Percentiles rank a stretch among this genome's conserved stretches.
Evolutionary conservation across 2,797 vertebrate species (phyloP).

Genomic region (Pygocentrus nattereri): DNA sequence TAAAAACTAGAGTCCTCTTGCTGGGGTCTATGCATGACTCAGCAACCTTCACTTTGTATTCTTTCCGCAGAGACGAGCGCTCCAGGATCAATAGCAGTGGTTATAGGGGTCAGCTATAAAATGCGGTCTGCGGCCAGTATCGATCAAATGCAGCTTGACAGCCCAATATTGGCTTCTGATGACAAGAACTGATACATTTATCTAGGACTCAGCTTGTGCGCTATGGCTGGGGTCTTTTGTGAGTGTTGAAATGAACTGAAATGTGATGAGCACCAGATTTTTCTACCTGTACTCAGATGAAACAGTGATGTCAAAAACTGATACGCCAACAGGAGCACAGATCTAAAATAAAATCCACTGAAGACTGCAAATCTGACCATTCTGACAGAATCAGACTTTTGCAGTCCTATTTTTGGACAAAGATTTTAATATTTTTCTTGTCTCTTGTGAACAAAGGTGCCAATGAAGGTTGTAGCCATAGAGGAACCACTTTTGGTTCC

Average conservation of each 20-base stretch:
- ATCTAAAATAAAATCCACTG: constrained; percentile 11
- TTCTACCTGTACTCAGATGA: constrained; percentile 27
- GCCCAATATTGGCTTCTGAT: constrained; percentile 38
- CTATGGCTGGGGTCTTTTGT: constrained; percentile 7
- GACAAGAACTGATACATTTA: constrained; percentile 40
- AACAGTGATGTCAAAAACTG: constrained; percentile 4
- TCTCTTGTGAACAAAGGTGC: too few relatives aligned
- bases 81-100: constrained; percentile 41
- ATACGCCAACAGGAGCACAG: constrained; percentile 15
- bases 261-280: not conserved
- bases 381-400: not conserved
- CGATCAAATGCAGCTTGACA: constrained; percentile 41
- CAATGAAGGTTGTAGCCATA: not conserved
- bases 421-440: constrained; percentile 20
- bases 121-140: constrained; percentile 33
- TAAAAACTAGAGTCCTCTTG: not conserved
- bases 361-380: not conserved
- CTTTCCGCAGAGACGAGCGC: constrained; percentile 19
- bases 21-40: constrained; percentile 12
- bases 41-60: constrained; percentile 20
- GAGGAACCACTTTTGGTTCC: not conserved
- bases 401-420: not conserved
- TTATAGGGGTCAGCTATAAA: constrained; percentile 47
- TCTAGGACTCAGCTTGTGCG: constrained; percentile 14
- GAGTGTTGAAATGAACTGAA: constrained; percentile 30